Evolutionary conservation across 37 sponge, comb jelly and placozoan genomes (phyloP).

Genomic region (Cladorhizidae sp.): DNA sequence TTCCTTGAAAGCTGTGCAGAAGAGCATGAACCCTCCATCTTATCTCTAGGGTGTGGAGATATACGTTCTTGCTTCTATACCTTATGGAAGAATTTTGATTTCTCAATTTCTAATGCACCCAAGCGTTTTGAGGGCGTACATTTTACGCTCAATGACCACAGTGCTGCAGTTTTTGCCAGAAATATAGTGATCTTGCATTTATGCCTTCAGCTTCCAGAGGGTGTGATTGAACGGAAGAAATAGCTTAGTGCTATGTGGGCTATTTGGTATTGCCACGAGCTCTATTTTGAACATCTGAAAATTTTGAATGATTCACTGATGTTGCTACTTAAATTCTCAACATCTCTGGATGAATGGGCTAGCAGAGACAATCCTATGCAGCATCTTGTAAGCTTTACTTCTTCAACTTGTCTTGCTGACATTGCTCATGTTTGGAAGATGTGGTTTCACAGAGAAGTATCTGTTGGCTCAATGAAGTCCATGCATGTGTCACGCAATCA

Average conservation of each 20-base stretch:
- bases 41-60: constrained; percentile 53
- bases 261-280: constrained; percentile 52
- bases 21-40: constrained; percentile 9
- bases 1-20: constrained; percentile 18
- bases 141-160: constrained; percentile 46
- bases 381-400: constrained; percentile 5
- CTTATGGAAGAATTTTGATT: constrained; percentile 56
- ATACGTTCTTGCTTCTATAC: constrained; percentile 60
- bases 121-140: constrained; percentile 38
- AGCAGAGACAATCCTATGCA: neutral
- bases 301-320: constrained; percentile 16
- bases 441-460: constrained; percentile 11
- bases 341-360: constrained; percentile 6
- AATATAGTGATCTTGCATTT: constrained; percentile 46
- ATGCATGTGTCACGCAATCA: neutral
- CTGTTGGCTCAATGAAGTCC: neutral
- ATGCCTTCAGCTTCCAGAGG: neutral
- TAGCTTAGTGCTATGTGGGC: constrained; percentile 53
- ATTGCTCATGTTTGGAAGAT: constrained; percentile 24
- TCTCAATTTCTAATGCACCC: neutral
- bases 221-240: neutral
- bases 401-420: neutral
- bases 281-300: constrained; percentile 19
- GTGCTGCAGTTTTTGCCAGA: constrained; percentile 50
- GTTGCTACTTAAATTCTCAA: constrained; percentile 5